phyloP scores from a whole-genome alignment of 2,888 invertebrate species.

The Cerastis rubricosa region DNA sequence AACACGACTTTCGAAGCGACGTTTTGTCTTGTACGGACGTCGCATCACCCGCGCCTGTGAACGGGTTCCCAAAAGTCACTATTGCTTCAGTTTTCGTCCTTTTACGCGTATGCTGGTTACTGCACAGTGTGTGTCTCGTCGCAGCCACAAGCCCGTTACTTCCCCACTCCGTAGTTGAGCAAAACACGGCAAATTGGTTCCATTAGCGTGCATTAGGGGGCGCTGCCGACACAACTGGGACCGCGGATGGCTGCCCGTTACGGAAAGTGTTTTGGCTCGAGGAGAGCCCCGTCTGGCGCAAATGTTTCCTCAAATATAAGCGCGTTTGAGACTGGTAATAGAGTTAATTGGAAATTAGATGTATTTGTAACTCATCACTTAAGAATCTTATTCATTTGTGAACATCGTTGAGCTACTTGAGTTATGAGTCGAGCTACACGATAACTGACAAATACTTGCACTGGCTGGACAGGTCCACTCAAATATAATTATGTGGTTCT shows the following conservation, averaged over 20 bases:
- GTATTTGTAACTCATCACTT: slow-evolving; percentile 1
- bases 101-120: slow-evolving; percentile 6
- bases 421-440: too few species aligned
- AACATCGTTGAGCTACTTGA: too few species aligned
- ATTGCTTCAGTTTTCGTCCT: background rate
- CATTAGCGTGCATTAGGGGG: slow-evolving; percentile 82
- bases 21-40: background rate
- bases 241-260: slow-evolving; percentile 43
- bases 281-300: slow-evolving; percentile 33
- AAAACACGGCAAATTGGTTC: slow-evolving; percentile 84
- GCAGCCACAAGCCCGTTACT: slow-evolving; percentile 37
- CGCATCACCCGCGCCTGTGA: background rate
- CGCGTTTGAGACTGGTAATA: slow-evolving; percentile 31
- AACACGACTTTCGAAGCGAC: background rate
- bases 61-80: background rate
- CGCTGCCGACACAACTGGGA: slow-evolving; percentile 62
- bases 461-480: too few species aligned
- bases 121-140: slow-evolving; percentile 9
- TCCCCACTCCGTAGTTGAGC: slow-evolving; percentile 66
- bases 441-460: too few species aligned
- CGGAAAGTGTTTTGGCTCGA: slow-evolving; percentile 48
- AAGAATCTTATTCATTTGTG: background rate
- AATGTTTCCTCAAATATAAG: slow-evolving; percentile 44
- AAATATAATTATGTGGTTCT: too few species aligned
- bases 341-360: slow-evolving; percentile 23